Base-by-base conservation (phyloP, 2,888 invertebrate species). In the Argyresthia goedartella region DNA sequence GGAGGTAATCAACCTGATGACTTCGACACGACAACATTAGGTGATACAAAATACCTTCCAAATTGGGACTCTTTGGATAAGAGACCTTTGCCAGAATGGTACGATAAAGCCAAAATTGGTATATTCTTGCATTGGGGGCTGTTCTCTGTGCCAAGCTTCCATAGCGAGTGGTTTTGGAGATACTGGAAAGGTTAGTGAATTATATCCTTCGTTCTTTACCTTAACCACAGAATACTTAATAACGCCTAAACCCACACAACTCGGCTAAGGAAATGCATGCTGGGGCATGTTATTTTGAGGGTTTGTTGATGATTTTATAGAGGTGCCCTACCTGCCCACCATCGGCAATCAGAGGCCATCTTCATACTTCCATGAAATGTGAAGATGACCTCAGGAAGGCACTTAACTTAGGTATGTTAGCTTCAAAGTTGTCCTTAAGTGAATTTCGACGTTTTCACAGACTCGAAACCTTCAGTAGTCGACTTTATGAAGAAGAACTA, bases 71-170 rank as follows among this genome's bases (percentile, higher is more conserved):
- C 94, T 68, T 78, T 95, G 56, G 95, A 95, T 65, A 76, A 81
- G n/a, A 81, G 95, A 55, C 92, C 93, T 0, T 66, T 95, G 52
- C 95, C 95, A 1, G 39, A 62, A 0, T 95, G 95, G 95, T 95
- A 91, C 67, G 95, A 95, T 63, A 86, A 93, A 49, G 92, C 91
- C 0, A 95, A 95, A 79, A 71, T 94, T 56, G 95, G 95, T 6
- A 94, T 95, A 59, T 95, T 95, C 65, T 76, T 95, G 52, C 95
- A 95, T 66, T 95, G 94, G 93, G 95, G 95, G 1, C 93, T 95
- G 0, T 95, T 91, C 66, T 91, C 94, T 0, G 95, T 95, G 13
- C 95, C 94, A 0, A 92, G 92, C 64, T 92, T 90, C 71, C 89
- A 90, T 0, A 89, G 89, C 0, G 95, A 94, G 78, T 96, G 95